phyloP scores from a whole-genome alignment of 1,140 invertebrate genomes.

The Patella vulgata region DNA sequence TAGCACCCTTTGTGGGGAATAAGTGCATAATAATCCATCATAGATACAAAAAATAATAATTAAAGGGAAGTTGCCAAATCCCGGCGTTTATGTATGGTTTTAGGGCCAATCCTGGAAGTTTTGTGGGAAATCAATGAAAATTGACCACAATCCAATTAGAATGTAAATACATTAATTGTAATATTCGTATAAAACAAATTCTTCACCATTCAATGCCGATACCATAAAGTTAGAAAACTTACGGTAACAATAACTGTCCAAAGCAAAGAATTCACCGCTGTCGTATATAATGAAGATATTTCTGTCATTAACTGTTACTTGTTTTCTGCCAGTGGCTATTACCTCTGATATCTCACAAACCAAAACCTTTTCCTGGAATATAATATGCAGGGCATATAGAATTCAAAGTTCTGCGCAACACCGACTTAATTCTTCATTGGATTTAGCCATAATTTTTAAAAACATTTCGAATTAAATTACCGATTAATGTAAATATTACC shows the following conservation, averaged over 20 bases:
- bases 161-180: not conserved
- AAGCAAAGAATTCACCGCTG: constrained; percentile 30
- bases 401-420: no score
- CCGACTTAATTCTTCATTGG: no score
- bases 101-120: no score
- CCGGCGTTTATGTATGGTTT: no score
- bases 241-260: constrained; percentile 52
- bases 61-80: no score
- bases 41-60: not conserved
- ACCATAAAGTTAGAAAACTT: constrained; percentile 4
- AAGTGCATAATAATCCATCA: not conserved
- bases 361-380: constrained; percentile 27
- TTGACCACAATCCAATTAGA: no score
- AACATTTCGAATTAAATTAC: no score
- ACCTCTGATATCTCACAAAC: constrained; percentile 35
- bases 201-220: not conserved
- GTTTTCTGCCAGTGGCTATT: constrained; percentile 23
- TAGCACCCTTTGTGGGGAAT: no score
- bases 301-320: constrained; percentile 23
- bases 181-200: not conserved
- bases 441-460: no score
- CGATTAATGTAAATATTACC: no score
- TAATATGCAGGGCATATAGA: no score
- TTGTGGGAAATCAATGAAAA: no score
- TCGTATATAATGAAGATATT: constrained; percentile 38